Evolutionary conservation across 2,113 vertebrate species (phyloP), one percentile per base, ranked within the genome.

Genomic region (Coregonus clupeaformis): DNA sequence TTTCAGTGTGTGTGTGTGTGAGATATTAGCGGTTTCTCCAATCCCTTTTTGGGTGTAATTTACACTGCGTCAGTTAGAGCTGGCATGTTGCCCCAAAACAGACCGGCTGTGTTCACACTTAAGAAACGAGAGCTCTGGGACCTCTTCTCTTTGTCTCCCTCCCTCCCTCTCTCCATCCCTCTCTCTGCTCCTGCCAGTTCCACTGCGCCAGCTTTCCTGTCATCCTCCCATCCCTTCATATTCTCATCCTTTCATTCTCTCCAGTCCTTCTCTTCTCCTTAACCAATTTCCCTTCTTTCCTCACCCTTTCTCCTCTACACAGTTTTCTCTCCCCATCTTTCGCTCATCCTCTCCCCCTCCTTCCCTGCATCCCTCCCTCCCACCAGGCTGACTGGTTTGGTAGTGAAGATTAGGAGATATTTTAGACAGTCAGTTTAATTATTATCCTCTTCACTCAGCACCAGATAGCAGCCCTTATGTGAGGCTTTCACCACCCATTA

Each of bases 391-490:
- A 68, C 82, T 84, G 52, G 60, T 82, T 76, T 74, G 73, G 72
- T 72, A 77, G 79, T 79, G 72, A 72, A 87, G 85, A 91, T 93
- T 85, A 87, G 74, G 79, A 74, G 73, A 65, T 74, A 87, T 86
- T 60, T 91, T 90, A 84, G 76, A 84, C 75, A 83, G 82, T 52
- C 71, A 81, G 86, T 84, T 87, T 88, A 89, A 91, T 91, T 89
- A 91, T 91, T 88, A 90, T 86, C 88, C 85, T 88, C 85, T 87
- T 88, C 49, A 52, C 49, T 52, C 68, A 86, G 73, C 75, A 82
- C 57, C 63, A 79, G 70, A 87, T 89, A 85, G 79, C 85, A 75
- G 49, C 49, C 3, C 74, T 89, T 72, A 55, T 80, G 78, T 75
- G 73, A 66, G 9, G 68, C 79, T 77, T 52, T 5, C 49, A 68